Conservation (phyloP, 2,797 vertebrate species). For the Luscinia luscinia region DNA sequence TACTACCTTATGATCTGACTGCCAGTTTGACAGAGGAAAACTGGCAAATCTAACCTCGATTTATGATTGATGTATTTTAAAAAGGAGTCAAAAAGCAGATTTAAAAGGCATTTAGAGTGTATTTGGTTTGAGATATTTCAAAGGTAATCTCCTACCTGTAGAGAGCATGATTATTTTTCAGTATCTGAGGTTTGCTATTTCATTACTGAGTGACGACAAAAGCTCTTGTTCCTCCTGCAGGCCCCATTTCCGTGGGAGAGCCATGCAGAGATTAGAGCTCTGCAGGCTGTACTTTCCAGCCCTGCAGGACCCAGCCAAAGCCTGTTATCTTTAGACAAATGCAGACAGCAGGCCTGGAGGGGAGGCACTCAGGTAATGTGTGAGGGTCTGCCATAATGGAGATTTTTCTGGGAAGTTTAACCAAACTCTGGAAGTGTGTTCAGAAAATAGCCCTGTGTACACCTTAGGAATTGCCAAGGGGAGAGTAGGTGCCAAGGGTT, state of each 20-base stretch:
- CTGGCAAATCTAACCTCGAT: background rate
- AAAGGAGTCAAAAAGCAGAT: background rate
- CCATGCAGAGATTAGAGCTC: background rate
- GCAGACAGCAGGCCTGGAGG: background rate
- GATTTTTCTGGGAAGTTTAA: background rate
- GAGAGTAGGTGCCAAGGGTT: background rate
- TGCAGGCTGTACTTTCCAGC: background rate
- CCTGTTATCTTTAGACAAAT: background rate
- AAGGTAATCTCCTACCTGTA: background rate
- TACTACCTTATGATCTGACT: background rate
- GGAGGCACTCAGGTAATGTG: background rate
- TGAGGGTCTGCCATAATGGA: background rate
- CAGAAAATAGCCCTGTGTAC: background rate
- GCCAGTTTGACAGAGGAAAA: background rate
- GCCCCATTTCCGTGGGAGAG: background rate
- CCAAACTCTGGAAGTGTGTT: background rate
- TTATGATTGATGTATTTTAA: background rate
- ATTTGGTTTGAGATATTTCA: background rate
- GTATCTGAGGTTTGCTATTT: background rate
- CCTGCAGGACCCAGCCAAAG: background rate
- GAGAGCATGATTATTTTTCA: background rate
- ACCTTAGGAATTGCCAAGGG: fast-evolving
- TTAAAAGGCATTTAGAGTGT: background rate
- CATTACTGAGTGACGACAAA: background rate
- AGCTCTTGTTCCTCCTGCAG: background rate